Conservation (phyloP, 2,888 invertebrate species). For the Gortyna flavago region DNA sequence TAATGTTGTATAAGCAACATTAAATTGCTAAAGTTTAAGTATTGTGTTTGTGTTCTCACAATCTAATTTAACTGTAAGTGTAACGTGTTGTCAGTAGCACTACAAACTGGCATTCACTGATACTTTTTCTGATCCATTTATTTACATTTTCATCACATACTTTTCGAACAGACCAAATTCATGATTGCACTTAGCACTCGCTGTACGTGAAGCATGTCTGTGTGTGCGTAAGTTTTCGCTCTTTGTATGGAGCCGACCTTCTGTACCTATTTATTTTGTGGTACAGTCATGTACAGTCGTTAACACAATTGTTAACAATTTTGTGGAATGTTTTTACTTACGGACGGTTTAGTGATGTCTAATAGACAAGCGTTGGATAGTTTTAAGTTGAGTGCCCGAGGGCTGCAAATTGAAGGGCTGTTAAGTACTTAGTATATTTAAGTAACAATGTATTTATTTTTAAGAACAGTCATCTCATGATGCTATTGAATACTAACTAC, state of each 20-base stretch:
- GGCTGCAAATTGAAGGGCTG: background rate
- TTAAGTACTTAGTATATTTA: background rate
- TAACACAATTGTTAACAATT: conserved; percentile 61
- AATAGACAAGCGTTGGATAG: conserved; percentile 45
- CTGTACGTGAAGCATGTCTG: no score
- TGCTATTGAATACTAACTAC: background rate
- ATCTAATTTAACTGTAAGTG: no score
- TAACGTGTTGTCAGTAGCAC: background rate
- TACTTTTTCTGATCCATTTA: background rate
- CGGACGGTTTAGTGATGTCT: conserved; percentile 41
- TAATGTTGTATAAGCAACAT: no score
- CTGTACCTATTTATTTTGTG: conserved; percentile 2
- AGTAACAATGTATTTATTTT: background rate
- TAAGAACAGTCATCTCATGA: background rate
- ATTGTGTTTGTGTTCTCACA: no score
- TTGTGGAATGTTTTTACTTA: conserved; percentile 60
- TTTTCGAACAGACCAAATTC: background rate
- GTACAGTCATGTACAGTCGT: conserved; percentile 48
- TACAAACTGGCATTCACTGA: background rate
- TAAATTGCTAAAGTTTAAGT: background rate
- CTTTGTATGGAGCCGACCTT: background rate
- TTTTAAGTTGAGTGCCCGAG: conserved; percentile 36
- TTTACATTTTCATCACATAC: background rate
- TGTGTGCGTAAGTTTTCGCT: background rate
- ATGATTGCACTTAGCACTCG: no score